Evolutionary conservation across 2,797 vertebrate genomes (phyloP), one percentile per base, ranked within the genome.

Genomic region (Rhyacichthys aspro): DNA sequence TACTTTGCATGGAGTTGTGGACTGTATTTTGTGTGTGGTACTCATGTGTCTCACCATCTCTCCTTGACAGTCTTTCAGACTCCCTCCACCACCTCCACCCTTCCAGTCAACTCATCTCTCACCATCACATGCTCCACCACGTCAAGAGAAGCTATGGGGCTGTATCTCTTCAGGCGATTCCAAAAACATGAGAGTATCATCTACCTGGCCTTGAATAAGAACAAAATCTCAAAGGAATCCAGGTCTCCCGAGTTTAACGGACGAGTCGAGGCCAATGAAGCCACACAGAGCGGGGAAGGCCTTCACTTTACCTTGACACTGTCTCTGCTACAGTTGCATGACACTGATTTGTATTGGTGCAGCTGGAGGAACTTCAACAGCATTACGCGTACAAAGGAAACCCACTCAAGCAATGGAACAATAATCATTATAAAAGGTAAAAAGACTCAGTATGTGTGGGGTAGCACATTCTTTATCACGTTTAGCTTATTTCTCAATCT

Each of bases 311-410:
- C 45, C 9, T 2, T 89, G 28, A 48, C 10, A 5, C 55, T 91
- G 39, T 81, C 79, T 41, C 36, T 36, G 57, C 71, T 91, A 48
- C 9, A 5, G 1, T 1, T 28, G 36, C 14, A 63, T 0, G 90
- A 92, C 76, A 89, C 86, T 0, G 64, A 89, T 49, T 32, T 79
- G 34, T 92, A 90, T 38, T 78, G 63, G 74, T 92, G 90, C 59
- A 28, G 1, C 1, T 91, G 87, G 89, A 15, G 0, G 1, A 36
- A 42, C 17, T 3, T n/a, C 1, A 14, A 28, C 0, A 7, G 0
- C 2, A 0, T 7, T 1, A 50, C 0, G 0, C 0, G 0, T 0
- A 0, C 0, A 0, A 0, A 0, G 1, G 1, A 23, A 9, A 15
- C 0, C 0, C 2, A 53, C 11, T 0, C 19, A 10, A 83, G 66